Evolutionary conservation across 2,797 vertebrate species (phyloP).

Genomic region (Tachyglossus aculeatus): DNA sequence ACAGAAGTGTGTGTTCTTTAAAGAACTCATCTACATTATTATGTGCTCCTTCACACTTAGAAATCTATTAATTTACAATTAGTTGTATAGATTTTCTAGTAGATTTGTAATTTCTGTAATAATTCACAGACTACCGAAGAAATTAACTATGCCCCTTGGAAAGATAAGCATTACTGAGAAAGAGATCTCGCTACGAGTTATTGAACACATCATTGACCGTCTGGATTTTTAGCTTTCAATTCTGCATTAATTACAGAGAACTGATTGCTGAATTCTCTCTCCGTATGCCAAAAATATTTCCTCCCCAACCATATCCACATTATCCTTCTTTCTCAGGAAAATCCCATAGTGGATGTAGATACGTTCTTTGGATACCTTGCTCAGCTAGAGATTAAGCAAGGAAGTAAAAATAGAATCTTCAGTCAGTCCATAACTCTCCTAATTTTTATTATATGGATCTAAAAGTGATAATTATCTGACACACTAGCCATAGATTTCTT

Average conservation of each 20-base stretch:
- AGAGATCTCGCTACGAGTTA: constrained; percentile 63
- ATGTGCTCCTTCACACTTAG: constrained; percentile 66
- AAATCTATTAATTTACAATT: constrained; percentile 79
- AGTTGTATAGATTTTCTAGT: constrained; percentile 74
- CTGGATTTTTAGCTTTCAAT: constrained; percentile 76
- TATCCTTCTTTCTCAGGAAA: no score
- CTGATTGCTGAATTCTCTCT: constrained; percentile 70
- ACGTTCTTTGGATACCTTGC: no score
- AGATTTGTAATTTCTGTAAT: constrained; percentile 70
- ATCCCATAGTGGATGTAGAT: constrained; percentile 18
- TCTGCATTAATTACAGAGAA: constrained; percentile 81
- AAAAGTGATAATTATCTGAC: no score
- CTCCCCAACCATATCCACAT: background rate
- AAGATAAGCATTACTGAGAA: constrained; percentile 68
- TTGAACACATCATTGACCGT: constrained; percentile 70
- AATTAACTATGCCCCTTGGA: constrained; percentile 69
- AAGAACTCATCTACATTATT: constrained; percentile 71
- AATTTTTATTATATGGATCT: no score
- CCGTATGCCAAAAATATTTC: constrained; percentile 43
- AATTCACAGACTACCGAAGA: constrained; percentile 73
- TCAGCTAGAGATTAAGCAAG: no score
- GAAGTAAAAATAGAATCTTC: no score
- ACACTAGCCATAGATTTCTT: no score
- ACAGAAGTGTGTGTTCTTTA: constrained; percentile 59
- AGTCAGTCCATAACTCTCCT: no score